These are phyloP conservation scores for Notocelia uddmanniana DNA, from an alignment of 2,888 invertebrate species.

Conservation along the genomic window DNA sequence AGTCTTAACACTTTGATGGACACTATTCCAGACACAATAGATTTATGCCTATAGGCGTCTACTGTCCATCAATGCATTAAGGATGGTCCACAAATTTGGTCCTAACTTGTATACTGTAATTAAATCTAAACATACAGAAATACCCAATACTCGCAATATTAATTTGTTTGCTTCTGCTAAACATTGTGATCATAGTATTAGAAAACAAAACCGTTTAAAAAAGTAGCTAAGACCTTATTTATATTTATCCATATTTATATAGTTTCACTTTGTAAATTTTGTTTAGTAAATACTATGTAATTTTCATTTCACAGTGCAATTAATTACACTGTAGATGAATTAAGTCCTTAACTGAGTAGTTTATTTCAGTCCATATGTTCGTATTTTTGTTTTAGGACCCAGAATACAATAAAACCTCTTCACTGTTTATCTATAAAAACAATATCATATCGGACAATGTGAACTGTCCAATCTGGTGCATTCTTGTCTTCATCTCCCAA, in stretches of 20 bases:
- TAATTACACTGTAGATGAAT: background rate
- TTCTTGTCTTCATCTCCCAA: constrained; percentile 68
- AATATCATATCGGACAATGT: constrained; percentile 69
- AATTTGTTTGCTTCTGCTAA: background rate
- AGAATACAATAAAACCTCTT: background rate
- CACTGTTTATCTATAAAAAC: constrained; percentile 57
- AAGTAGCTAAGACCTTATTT: background rate
- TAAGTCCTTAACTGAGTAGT: no score
- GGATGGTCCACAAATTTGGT: no score
- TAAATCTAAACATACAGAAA: background rate
- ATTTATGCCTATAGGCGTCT: no score
- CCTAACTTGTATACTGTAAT: no score
- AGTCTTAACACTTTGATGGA: no score
- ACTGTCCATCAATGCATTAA: no score
- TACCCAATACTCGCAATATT: background rate
- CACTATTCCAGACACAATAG: no score
- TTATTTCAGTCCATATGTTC: no score
- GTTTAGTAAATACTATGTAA: background rate
- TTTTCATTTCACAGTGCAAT: background rate
- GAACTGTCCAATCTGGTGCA: constrained; percentile 72
- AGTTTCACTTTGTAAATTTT: no score
- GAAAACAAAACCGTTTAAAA: background rate
- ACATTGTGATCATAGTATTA: background rate
- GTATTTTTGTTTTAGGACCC: no score
- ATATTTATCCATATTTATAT: background rate